Base-by-base conservation (phyloP, 1,140 invertebrate species). In the Drosophila tristis region DNA sequence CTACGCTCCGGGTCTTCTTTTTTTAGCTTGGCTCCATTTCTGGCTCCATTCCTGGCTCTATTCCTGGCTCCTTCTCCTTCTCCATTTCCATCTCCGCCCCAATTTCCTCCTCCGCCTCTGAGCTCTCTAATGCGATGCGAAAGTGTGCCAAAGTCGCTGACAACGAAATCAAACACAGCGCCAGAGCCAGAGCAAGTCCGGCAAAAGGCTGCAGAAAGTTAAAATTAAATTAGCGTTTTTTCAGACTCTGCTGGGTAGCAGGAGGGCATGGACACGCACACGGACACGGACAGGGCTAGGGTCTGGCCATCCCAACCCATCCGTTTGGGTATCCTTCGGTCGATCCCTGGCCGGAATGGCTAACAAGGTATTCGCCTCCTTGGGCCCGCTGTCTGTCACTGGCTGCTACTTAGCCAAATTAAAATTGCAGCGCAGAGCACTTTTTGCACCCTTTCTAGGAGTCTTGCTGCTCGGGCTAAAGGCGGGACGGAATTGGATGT, bases 181-280 rank as follows among this genome's bases (percentile, higher is more conserved):
- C 31, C 31, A 55, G 31, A 29, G 35, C 11, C 23, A 35, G 48
- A 50, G 25, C 54, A 59, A 45, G 42, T 65, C 63, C 51, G 44
- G 68, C 62, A 8, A 74, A 77, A 73, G 78, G 71, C 73, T 74
- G 72, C 61, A 74, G 77, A 87, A 86, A 86, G 74, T 86, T 86
- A 81, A 86, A 86, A 86, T 86, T 87, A 87, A 86, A 86, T 86
- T 86, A 86, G 82, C 64, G 74, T 81, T 78, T 77, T 82, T 80
- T 57, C 57, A 8, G 25, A 51, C 48, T 43, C 20, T 26, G 25
- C 61, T 54, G 67, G 66, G 59, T 85, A 68, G 31, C 35, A 35
- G 2, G 9, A 20, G 20, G 20, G 1, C 16, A 16, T 1, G 16
- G 16, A 16, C 16, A 16, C 16, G 16, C 0, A 20, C 1, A 20